Evolutionary conservation across 1,140 invertebrate species (phyloP), one percentile per base, ranked within the genome.

Genomic region (Patella vulgata): DNA sequence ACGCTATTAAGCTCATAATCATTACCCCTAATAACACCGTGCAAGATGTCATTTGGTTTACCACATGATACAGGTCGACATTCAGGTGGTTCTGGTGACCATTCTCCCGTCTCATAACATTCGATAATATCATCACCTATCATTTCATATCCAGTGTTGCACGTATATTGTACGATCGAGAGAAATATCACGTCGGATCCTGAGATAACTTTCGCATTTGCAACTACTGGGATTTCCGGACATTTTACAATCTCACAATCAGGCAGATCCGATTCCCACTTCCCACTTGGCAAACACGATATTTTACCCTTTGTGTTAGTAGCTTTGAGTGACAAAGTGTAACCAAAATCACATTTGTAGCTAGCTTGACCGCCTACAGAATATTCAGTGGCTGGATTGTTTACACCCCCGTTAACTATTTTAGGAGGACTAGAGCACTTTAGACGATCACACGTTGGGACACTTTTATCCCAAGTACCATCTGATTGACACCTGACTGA

Each of bases 1-100:
- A 81, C 82, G 39, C 85, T 85, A 0, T 85, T 87, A 68, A 86
- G 89, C 0, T 81, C 76, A 47, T 87, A 88, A 33, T 72, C 76
- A 0, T 74, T 67, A 19, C 73, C 79, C 17, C 17, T 40, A 5
- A 71, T 43, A 14, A 40, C 23, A 12, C 71, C 75, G 52, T 78
- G 52, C 3, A 4, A 4, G 44, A 76, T 61, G 9, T 56, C 36
- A 3, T 54, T 54, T 21, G 73, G 72, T 0, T 64, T 30, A 21
- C 50, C 51, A 67, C 75, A 79, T 19, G 61, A 48, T 21, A 79
- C 63, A 9, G 75, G 70, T 12, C 44, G 9, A 63, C 78, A 80
- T 25, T 46, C 57, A 2, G 75, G 81, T 40, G 75, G 58, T 14
- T 55, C 42, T 25, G 73, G 74, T 39, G 68, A 77, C 85, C 85